Evolutionary conservation across 2,797 vertebrate genomes (phyloP).

Genomic region (Cryptoprocta ferox): DNA sequence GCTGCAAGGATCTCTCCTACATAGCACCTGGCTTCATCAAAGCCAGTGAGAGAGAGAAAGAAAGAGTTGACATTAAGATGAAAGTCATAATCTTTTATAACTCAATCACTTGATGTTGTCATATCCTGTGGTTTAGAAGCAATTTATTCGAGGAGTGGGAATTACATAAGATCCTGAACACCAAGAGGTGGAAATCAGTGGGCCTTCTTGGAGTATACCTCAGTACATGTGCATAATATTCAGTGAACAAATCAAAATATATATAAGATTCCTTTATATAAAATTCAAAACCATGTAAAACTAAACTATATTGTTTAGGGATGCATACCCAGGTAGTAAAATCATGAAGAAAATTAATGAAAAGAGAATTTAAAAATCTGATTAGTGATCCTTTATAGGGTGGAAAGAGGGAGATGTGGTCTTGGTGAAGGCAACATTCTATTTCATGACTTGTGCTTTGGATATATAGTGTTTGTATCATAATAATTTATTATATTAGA

Average conservation of each 20-base stretch:
- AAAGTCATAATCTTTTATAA: neutral
- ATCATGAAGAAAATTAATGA: neutral
- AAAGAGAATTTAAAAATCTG: neutral
- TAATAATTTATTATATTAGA: neutral
- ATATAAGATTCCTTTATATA: neutral
- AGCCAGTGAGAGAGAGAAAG: neutral
- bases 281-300: neutral
- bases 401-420: neutral
- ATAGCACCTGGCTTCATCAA: neutral
- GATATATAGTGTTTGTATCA: neutral
- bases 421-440: neutral
- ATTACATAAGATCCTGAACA: neutral
- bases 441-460: neutral
- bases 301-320: neutral
- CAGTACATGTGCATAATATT: neutral
- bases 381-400: neutral
- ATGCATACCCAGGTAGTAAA: neutral
- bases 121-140: neutral
- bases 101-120: neutral
- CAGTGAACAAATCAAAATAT: neutral
- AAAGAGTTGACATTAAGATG: neutral
- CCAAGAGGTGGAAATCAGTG: neutral
- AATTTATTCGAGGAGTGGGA: neutral
- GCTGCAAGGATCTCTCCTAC: neutral
- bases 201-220: neutral